These are phyloP conservation scores for Drosophila santomea DNA, from an alignment of 1,140 invertebrate species.

Conservation along the genomic window DNA sequence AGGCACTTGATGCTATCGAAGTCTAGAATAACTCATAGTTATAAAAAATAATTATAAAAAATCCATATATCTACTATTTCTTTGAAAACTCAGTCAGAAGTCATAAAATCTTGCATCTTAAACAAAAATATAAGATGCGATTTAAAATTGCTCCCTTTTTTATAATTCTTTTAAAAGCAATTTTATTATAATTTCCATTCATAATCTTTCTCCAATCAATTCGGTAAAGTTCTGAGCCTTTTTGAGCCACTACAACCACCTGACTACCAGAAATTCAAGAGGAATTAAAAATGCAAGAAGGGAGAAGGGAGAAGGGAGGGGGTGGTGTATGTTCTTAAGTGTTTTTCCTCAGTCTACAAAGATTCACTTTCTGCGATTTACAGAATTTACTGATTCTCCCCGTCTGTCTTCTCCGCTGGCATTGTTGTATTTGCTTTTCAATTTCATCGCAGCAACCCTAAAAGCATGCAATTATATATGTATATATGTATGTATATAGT, in stretches of 20 bases:
- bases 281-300: slow-evolving; percentile 8
- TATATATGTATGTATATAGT: slow-evolving; percentile 1
- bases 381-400: slow-evolving; percentile 2
- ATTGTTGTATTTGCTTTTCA: slow-evolving; percentile 62
- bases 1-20: slow-evolving; percentile 6
- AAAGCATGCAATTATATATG: slow-evolving; percentile 71
- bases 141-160: neutral
- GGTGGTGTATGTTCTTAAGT: slow-evolving; percentile 19
- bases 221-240: neutral
- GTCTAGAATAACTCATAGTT: neutral
- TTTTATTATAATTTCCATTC: slow-evolving; percentile 25
- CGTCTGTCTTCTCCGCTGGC: slow-evolving; percentile 4
- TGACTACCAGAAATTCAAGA: slow-evolving; percentile 1
- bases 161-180: neutral
- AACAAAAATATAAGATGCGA: neutral
- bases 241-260: neutral
- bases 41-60: too few species aligned
- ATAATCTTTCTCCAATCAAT: slow-evolving; percentile 22
- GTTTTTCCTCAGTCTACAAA: slow-evolving; percentile 6
- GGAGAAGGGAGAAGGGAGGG: neutral
- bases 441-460: slow-evolving; percentile 67
- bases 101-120: too few species aligned
- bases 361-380: slow-evolving; percentile 2
- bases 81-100: too few species aligned
- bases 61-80: too few species aligned